phyloP scores from a whole-genome alignment of 2,797 vertebrate genomes.

The Anguilla megastoma region DNA sequence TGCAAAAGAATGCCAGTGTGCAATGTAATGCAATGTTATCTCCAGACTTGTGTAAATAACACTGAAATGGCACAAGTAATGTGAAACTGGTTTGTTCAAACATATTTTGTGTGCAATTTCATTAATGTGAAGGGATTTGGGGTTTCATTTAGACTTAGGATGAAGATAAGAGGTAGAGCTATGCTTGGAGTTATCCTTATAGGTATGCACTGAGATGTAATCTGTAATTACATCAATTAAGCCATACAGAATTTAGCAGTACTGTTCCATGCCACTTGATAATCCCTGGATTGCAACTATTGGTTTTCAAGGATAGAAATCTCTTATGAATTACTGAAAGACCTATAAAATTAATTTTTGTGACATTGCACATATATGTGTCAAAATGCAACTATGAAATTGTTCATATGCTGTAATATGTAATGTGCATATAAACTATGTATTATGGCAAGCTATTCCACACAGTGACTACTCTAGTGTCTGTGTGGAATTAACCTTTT shows the following conservation, averaged over 20 bases:
- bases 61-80: not conserved
- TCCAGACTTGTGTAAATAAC: not conserved
- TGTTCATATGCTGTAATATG: no score
- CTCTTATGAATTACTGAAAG: not conserved
- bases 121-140: not conserved
- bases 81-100: not conserved
- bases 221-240: slow-evolving; percentile 11
- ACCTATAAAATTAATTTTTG: no score
- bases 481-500: no score
- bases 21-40: not conserved
- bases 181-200: not conserved
- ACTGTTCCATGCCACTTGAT: not conserved
- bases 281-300: not conserved
- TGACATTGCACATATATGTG: not conserved
- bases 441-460: no score
- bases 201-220: not conserved
- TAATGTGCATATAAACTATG: no score
- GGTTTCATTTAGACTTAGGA: not conserved
- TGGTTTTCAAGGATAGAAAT: not conserved
- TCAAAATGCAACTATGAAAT: not conserved
- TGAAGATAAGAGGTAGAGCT: not conserved
- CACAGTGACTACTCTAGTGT: no score
- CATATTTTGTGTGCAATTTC: not conserved
- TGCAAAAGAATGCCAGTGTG: not conserved
- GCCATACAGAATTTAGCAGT: not conserved